phyloP scores from a whole-genome alignment of 2,797 vertebrate species.

The Decapterus maruadsi region DNA sequence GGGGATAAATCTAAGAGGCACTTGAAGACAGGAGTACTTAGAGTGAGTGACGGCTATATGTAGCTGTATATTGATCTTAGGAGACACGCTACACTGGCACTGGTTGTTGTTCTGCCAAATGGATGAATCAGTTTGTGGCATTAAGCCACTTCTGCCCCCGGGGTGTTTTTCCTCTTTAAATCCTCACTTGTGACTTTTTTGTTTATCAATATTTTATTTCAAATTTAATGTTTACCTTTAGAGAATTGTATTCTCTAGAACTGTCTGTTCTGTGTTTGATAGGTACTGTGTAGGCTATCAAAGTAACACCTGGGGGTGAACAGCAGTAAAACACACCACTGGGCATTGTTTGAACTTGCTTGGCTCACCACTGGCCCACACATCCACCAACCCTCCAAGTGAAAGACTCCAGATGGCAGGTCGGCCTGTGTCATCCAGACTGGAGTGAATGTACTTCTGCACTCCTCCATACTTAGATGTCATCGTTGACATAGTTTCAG shows the following conservation, averaged over 20 bases:
- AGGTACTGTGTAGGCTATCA: conserved; percentile 5
- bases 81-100: not conserved
- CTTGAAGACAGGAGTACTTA: conserved; percentile 28
- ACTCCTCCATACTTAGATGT: conserved; percentile 46
- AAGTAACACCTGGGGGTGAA: conserved; percentile 17
- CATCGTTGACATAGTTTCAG: conserved; percentile 59
- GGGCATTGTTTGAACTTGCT: conserved; percentile 53
- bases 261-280: conserved; percentile 23
- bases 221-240: conserved; percentile 54
- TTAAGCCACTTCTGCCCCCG: conserved; percentile 29
- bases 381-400: conserved; percentile 34
- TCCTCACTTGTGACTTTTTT: conserved; percentile 5
- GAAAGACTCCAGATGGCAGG: conserved; percentile 67
- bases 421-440: conserved; percentile 54
- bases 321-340: conserved; percentile 17
- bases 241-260: conserved; percentile 30
- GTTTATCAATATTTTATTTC: conserved; percentile 46
- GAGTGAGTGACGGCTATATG: not conserved
- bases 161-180: conserved; percentile 22
- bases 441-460: conserved; percentile 55
- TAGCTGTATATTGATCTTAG: conserved; percentile 19
- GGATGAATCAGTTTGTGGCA: conserved; percentile 41
- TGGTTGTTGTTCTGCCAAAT: conserved; percentile 46
- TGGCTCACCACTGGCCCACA: conserved; percentile 48
- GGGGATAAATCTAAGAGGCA: conserved; percentile 29